A percentile compares a stretch with the other conserved stretches of the same genome.
Evolutionary conservation across 1,140 invertebrate genomes (phyloP).

Genomic region (Zaprionus davidi): DNA sequence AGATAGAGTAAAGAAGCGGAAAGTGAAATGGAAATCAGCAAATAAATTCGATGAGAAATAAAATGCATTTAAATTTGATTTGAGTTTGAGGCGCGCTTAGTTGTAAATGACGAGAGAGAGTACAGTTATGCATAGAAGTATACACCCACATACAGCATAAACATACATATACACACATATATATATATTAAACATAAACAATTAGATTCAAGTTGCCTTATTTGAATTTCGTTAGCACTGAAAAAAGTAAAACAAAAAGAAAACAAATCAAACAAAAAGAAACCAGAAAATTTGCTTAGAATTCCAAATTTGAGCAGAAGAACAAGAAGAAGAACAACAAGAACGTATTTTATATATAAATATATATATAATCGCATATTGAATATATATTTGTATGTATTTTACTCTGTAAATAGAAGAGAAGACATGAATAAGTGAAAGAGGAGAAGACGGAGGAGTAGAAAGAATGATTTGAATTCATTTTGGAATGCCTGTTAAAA

Average conservation of each 20-base stretch:
- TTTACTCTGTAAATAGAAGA: conserved; percentile 63
- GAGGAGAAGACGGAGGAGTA: background rate
- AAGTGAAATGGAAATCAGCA: conserved; percentile 22
- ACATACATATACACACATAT: conserved; percentile 49
- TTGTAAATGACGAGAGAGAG: conserved; percentile 11
- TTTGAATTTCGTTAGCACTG: conserved; percentile 80
- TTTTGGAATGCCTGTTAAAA: conserved; percentile 59
- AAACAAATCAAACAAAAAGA: conserved; percentile 15
- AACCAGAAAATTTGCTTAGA: conserved; percentile 54
- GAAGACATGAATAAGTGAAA: background rate
- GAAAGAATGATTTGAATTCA: conserved; percentile 16
- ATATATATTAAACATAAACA: conserved; percentile 44
- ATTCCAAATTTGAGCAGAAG: conserved; percentile 47
- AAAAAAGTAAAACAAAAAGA: conserved; percentile 27
- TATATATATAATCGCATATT: conserved; percentile 67
- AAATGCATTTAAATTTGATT: conserved; percentile 70
- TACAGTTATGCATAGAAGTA: conserved; percentile 46
- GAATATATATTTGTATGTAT: conserved; percentile 73
- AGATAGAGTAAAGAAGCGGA: conserved; percentile 28
- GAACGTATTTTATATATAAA: conserved; percentile 77
- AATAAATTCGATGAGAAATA: conserved; percentile 31
- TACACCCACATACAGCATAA: conserved; percentile 38
- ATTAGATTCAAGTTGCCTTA: conserved; percentile 82
- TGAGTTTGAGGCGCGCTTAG: conserved; percentile 59
- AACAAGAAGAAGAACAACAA: conserved; percentile 41